These are phyloP conservation scores for Syngnathus acus DNA, from an alignment of 2,797 vertebrate genomes.

Conservation along the genomic window DNA sequence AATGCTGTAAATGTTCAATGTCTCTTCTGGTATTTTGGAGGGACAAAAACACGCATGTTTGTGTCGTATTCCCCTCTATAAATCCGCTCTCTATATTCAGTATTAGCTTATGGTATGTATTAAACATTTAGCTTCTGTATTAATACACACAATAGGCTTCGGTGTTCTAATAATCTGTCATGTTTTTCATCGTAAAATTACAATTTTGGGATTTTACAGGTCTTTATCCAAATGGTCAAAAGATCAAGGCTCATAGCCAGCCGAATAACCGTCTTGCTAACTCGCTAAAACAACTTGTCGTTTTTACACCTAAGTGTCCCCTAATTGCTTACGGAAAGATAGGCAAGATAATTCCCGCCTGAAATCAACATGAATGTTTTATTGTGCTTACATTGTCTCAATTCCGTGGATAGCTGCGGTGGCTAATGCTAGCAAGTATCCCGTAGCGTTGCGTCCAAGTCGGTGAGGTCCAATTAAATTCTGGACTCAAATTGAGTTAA, in stretches of 20 bases:
- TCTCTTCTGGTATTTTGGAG: conserved; percentile 60
- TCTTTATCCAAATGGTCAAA: neutral
- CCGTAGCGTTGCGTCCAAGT: neutral
- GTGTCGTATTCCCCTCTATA: conserved; percentile 50
- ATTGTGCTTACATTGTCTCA: neutral
- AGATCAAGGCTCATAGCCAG: neutral
- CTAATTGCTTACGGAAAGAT: neutral
- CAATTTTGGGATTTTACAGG: neutral
- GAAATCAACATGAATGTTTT: neutral
- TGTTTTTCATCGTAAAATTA: neutral
- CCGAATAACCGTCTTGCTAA: neutral
- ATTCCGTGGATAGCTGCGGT: neutral
- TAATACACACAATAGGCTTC: neutral
- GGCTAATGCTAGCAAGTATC: neutral
- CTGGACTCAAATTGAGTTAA: neutral
- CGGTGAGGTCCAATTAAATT: neutral
- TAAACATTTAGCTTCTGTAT: neutral
- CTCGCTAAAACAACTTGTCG: neutral
- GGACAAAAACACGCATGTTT: conserved; percentile 64
- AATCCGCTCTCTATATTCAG: conserved; percentile 8
- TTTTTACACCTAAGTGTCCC: neutral
- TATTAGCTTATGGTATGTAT: conserved; percentile 1
- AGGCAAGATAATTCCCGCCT: neutral
- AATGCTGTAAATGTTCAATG: conserved; percentile 64
- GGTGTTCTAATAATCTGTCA: neutral